Percentiles rank a stretch among this genome's conserved stretches.
phyloP scores from a whole-genome alignment of 2,797 vertebrate species.

The Tapirus indicus region DNA sequence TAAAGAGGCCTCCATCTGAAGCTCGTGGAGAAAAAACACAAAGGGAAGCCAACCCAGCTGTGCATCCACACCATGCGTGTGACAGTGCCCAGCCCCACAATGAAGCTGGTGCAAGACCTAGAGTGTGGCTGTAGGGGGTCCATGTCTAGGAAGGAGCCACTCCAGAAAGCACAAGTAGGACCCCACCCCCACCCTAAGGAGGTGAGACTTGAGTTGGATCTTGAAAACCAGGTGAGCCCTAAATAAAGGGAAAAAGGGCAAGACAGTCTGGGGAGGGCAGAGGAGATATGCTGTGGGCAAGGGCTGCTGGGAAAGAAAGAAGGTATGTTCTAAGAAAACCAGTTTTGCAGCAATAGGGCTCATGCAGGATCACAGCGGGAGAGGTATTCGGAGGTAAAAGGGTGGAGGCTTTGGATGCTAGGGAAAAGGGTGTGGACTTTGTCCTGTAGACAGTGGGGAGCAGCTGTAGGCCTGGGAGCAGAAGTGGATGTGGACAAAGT shows the following conservation, averaged over 20 bases:
- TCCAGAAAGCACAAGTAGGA: background rate
- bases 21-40: background rate
- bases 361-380: too few species aligned
- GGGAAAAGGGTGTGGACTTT: background rate
- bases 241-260: background rate
- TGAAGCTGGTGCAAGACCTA: too few species aligned
- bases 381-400: background rate
- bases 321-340: background rate
- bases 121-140: background rate
- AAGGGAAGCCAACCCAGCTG: background rate
- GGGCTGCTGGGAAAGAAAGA: background rate
- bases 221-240: background rate
- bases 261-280: background rate
- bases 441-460: background rate
- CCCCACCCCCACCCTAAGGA: background rate
- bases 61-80: rapidly evolving
- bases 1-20: background rate
- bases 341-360: background rate
- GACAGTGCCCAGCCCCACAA: background rate
- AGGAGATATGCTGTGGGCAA: background rate
- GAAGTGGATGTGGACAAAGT: background rate
- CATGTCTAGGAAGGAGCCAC: background rate
- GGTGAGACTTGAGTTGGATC: background rate
- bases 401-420: background rate
- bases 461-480: background rate